Evolutionary conservation across 2,113 vertebrate species (phyloP), one percentile per base, ranked within the genome.

Genomic region (Cisticola juncidis): DNA sequence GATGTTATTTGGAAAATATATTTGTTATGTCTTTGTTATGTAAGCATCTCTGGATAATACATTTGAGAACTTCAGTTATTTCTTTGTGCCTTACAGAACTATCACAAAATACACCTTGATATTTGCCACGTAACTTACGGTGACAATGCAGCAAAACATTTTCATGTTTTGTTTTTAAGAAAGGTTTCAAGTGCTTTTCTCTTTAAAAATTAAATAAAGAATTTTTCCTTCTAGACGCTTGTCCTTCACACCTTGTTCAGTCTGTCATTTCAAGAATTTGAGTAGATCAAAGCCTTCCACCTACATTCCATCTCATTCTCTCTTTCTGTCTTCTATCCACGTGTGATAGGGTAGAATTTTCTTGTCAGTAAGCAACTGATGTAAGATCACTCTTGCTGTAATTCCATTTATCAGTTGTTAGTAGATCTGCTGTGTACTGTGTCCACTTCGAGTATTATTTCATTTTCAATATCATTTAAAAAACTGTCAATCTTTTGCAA

Each of bases 261-360:
- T 77, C 50, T 92, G 48, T n/a, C 22, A 11, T 94, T 95, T 72
- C 76, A 61, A 89, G 36, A 86, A 92, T 86, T 82, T 86, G 61
- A 81, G 61, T 84, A 69, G 44, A 95, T 79, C 57, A 82, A 91
- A 97, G 53, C 50, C 70, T 96, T 92, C 87, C 89, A 92, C 91
- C 87, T 94, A 86, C 78, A 50, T 92, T 87, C 53, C 25, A 62
- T 92, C 50, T 92, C 29, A 33, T 64, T 78, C 53, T 78, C 8
- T 86, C 68, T 89, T 83, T 89, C 73, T 97, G 62, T 95, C 19
- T 89, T 95, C 54, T 87, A 50, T 87, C 65, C 70, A 61, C 0
- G 0, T 86, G 9, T 85, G 57, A 91, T 95, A 74, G 50, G 57
- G 44, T 92, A 94, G 70, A 92, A 96, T 95, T 96, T 97, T 92